These are phyloP conservation scores for Onychorhynchus coronatus DNA, from an alignment of 2,113 vertebrate genomes.

Conservation along the genomic window DNA sequence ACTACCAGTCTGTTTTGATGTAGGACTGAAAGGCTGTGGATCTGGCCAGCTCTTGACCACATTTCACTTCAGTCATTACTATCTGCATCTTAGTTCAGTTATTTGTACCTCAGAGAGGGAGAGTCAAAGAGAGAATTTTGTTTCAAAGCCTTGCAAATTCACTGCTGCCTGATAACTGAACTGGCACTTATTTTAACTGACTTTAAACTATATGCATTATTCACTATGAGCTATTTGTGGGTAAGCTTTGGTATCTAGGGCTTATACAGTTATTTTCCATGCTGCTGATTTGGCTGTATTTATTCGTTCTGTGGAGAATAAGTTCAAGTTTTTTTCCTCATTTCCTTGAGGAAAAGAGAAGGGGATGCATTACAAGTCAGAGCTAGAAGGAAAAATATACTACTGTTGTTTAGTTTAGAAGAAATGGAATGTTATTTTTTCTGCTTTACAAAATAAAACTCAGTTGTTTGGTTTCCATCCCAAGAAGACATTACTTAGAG, in stretches of 20 bases:
- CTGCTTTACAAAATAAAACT: not conserved
- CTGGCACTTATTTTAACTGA: constrained; percentile 21
- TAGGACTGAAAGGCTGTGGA: not conserved
- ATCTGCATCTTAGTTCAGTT: not conserved
- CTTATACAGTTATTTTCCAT: not conserved
- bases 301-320: not conserved
- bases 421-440: not conserved
- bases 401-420: not conserved
- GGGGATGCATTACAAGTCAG: not conserved
- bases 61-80: not conserved
- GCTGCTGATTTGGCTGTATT: not conserved
- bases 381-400: not conserved
- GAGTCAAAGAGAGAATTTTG: not conserved
- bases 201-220: constrained; percentile 6
- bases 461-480: not conserved
- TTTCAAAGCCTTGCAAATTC: not conserved
- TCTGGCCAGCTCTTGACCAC: not conserved
- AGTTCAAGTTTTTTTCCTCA: not conserved
- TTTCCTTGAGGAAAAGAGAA: not conserved
- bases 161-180: constrained; percentile 12
- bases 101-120: not conserved
- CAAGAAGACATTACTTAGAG: not conserved
- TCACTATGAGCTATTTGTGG: constrained; percentile 28
- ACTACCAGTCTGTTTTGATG: not conserved
- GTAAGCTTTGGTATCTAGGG: not conserved